Percentiles rank a stretch among this genome's conserved stretches.
Conservation (phyloP, 2,888 invertebrate genomes). For the Meghimatium bilineatum region DNA sequence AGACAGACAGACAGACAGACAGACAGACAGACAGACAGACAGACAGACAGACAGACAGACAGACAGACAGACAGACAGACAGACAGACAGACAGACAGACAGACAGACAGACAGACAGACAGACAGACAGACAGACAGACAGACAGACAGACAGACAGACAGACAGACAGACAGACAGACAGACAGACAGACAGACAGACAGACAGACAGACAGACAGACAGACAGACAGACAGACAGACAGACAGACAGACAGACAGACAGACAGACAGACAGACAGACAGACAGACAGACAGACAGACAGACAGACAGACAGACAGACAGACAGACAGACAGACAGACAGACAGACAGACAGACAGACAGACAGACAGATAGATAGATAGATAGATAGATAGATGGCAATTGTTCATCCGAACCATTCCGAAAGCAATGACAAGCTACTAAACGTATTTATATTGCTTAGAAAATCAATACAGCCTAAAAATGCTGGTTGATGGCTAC, state of each 20-base stretch:
- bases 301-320: constrained; percentile 34
- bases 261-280: constrained; percentile 42
- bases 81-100: constrained; percentile 43
- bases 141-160: constrained; percentile 22
- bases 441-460: too few species aligned
- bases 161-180: constrained; percentile 15
- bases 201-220: too few species aligned
- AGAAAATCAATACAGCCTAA: too few species aligned
- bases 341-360: constrained; percentile 12
- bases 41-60: constrained; percentile 45
- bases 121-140: constrained; percentile 39
- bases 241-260: background rate
- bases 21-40: constrained; percentile 34
- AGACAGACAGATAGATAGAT: too few species aligned
- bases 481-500: too few species aligned
- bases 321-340: constrained; percentile 34
- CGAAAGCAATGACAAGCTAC: too few species aligned
- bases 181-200: constrained; percentile 17
- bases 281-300: constrained; percentile 37
- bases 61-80: constrained; percentile 41
- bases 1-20: constrained; percentile 37
- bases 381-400: too few species aligned
- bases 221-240: constrained; percentile 1
- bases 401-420: too few species aligned
- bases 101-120: constrained; percentile 44